Evolutionary conservation across 2,113 vertebrate species (phyloP).

Genomic region (Thalassarche chlororhynchos): DNA sequence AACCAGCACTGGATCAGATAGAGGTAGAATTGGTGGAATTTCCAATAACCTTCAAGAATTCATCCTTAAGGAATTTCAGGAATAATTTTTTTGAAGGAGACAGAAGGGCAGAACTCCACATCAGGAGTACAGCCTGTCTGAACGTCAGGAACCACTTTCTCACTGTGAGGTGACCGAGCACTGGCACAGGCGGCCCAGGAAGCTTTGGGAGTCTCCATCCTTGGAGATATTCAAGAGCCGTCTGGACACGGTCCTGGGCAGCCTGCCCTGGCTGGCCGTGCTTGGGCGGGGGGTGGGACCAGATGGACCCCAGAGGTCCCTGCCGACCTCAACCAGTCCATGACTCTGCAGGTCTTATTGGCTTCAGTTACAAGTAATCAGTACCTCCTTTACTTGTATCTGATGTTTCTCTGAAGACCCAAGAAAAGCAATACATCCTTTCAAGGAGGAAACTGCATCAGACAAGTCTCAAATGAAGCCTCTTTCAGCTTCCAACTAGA

Average conservation of each 20-base stretch:
- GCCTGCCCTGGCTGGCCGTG: no score
- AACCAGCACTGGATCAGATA: neutral
- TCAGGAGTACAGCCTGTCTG: neutral
- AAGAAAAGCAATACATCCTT: neutral
- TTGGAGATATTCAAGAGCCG: rapidly evolving
- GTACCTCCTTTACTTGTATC: no score
- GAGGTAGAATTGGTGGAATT: neutral
- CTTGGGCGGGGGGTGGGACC: neutral
- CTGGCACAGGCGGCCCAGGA: neutral
- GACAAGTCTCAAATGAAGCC: neutral
- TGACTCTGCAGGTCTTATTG: neutral
- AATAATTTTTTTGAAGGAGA: no score
- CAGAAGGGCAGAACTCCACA: neutral
- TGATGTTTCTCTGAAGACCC: neutral
- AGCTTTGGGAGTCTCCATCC: neutral
- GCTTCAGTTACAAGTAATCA: neutral
- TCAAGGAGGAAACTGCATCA: neutral
- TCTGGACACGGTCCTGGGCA: rapidly evolving
- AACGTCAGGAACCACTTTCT: rapidly evolving
- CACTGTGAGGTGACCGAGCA: rapidly evolving
- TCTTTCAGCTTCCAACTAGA: neutral
- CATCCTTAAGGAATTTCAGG: neutral
- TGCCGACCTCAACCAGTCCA: neutral
- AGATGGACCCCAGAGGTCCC: neutral
- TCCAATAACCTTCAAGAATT: neutral